These are phyloP conservation scores for Coregonus suidteri DNA, from an alignment of 2,797 vertebrate species.

Conservation along the genomic window DNA sequence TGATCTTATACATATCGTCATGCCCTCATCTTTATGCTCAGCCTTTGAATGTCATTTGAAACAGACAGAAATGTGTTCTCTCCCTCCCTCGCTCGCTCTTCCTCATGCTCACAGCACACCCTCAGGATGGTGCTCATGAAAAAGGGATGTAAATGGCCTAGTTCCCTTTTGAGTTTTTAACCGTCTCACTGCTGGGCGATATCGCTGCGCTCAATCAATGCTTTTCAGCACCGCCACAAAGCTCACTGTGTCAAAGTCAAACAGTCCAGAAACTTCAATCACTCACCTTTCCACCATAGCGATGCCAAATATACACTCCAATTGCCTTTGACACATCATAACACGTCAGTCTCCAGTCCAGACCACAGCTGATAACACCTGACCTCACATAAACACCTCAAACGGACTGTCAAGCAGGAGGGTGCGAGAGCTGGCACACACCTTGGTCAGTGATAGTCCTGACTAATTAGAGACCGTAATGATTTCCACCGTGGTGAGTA, in stretches of 20 bases:
- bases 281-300: background rate
- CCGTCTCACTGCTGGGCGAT: constrained; percentile 46
- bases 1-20: constrained; percentile 3
- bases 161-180: constrained; percentile 71
- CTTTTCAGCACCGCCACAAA: background rate
- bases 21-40: constrained; percentile 9
- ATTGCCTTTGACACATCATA: background rate
- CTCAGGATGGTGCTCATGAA: constrained; percentile 51
- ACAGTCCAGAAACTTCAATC: background rate
- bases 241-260: background rate
- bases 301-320: background rate
- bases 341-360: background rate
- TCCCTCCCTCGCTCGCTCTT: constrained; percentile 16
- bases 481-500: constrained; percentile 6
- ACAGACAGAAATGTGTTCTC: constrained; percentile 13
- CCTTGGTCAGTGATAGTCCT: constrained; percentile 19
- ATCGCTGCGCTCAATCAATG: background rate
- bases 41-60: constrained; percentile 27
- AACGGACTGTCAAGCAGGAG: background rate
- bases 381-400: background rate
- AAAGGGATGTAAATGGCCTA: constrained; percentile 70
- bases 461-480: constrained; percentile 7
- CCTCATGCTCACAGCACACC: constrained; percentile 32
- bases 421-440: constrained; percentile 1
- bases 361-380: background rate